Base-by-base conservation (phyloP, 2,797 vertebrate genomes). In the Syngnathus acus region DNA sequence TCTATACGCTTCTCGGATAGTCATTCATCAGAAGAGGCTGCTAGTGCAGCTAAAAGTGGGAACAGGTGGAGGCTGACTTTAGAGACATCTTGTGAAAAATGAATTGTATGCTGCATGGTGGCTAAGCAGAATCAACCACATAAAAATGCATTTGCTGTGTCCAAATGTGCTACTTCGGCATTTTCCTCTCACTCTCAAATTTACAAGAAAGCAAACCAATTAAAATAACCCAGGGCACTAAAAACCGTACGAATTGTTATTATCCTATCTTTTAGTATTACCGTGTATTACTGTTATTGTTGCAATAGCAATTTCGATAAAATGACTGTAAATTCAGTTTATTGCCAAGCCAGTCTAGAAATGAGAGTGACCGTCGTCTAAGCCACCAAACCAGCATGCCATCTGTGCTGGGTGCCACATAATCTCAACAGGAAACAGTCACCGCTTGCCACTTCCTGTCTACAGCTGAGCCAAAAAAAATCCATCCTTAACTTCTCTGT, bases 321-420 rank as follows among this genome's bases (percentile, higher is more conserved):
- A 70, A 65, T 65, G 47, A 45, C 57, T 47, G 53, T 21, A 38
- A 66, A 67, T 70, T 42, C 21, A 67, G 50, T 65, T 77, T 62
- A 64, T 66, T 72, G 79, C 68, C 74, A 78, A 75, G 65, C 72
- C 81, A 74, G 75, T 76, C 63, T 68, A 70, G 68, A 72, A 70
- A 79, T 42, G 77, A 84, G 70, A 75, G 67, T 66, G 82, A 84
- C 74, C 76, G 71, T 76, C 79, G 72, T 83, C 82, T 83, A 82
- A 86, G 82, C 80, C 69, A 77, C 70, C 69, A 67, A 79, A 84
- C 83, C 80, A 79, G 73, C 42, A 21, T 72, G 82, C 84, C 84
- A 86, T 87, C 86, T 88, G 82, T 79, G 84, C 81, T 74, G 81
- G 81, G 73, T 67, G 71, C 77, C 77, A 77, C 78, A 81, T 82